Base-by-base conservation (phyloP, 2,888 invertebrate genomes). In the Archips xylosteana region DNA sequence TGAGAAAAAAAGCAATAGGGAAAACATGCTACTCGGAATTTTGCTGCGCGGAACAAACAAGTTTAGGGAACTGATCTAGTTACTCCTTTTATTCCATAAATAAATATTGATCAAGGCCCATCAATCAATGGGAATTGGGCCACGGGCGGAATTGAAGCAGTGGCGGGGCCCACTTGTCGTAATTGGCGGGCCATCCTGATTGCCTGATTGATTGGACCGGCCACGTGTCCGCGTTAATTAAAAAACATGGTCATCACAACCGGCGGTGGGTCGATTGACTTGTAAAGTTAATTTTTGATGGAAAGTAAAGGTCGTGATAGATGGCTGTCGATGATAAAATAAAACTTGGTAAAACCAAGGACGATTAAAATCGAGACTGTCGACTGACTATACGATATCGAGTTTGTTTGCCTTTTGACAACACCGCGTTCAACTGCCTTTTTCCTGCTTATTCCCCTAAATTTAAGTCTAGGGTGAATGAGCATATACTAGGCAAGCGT, bases 151-250 rank as follows among this genome's bases (percentile, higher is more conserved):
- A 83, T 82, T 82, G 82, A 78, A 76, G 71, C 74, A 82, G 81
- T 82, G 82, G 80, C 79, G 75, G 75, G 76, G 75, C 74, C 83
- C 88, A 87, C 86, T 88, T 88, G 84, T 80, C 80, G 84, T 88
- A 86, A 88, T 87, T 85, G 87, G 80, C 78, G 77, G 74, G 65
- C 78, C 78, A 75, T 81, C 65, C 76, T 80, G 81, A 86, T 85
- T 85, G 85, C 79, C 79, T 86, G 87, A 87, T 87, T 83, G 88
- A 86, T 88, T 80, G 82, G 75, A 45, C 79, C 77, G 75, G 75
- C 76, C 68, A 74, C 77, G 76, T 65, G 75, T 70, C 60, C 72
- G 13, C 1, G 47, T 68, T 69, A 59, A 69, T 69, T 69, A 73
- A 73, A 63, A 60, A 57, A 72, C 67, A 42, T 65, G 49, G 23